phyloP scores from a whole-genome alignment of 2,113 vertebrate species.

The Urocolius indicus region DNA sequence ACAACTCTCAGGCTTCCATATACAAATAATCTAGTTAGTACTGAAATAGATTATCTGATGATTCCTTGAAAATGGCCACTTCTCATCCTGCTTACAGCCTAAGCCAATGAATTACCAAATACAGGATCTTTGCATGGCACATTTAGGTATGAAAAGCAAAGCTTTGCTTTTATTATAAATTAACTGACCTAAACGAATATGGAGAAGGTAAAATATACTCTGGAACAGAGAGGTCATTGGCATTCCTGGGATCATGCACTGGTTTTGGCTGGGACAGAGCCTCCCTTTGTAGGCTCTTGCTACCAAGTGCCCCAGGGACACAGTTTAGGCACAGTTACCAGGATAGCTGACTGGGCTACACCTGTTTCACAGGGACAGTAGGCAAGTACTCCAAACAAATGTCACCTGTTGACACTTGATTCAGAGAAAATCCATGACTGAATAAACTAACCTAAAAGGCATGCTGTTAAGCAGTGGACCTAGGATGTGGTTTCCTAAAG shows the following conservation, averaged over 20 bases:
- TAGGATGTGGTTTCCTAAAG: neutral
- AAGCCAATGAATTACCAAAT: neutral
- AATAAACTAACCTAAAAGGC: neutral
- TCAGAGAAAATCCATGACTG: neutral
- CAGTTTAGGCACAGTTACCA: neutral
- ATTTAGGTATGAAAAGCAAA: neutral
- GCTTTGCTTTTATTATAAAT: neutral
- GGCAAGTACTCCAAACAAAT: neutral
- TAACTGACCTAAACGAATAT: neutral
- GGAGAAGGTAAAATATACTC: neutral
- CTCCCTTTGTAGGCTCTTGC: neutral
- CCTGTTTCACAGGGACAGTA: neutral
- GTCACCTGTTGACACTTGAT: neutral
- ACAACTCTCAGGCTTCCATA: neutral
- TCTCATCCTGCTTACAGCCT: neutral
- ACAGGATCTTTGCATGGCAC: neutral
- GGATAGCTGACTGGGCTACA: neutral
- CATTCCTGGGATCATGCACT: neutral
- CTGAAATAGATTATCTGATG: constrained; percentile 5
- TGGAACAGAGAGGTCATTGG: neutral
- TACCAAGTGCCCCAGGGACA: neutral
- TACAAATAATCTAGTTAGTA: constrained; percentile 10
- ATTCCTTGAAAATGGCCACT: neutral
- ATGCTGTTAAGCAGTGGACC: neutral
- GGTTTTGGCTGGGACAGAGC: neutral